A percentile compares a stretch with the other conserved stretches of the same genome.
Conservation (phyloP, 2,888 invertebrate species). For the Epinotia nisella region DNA sequence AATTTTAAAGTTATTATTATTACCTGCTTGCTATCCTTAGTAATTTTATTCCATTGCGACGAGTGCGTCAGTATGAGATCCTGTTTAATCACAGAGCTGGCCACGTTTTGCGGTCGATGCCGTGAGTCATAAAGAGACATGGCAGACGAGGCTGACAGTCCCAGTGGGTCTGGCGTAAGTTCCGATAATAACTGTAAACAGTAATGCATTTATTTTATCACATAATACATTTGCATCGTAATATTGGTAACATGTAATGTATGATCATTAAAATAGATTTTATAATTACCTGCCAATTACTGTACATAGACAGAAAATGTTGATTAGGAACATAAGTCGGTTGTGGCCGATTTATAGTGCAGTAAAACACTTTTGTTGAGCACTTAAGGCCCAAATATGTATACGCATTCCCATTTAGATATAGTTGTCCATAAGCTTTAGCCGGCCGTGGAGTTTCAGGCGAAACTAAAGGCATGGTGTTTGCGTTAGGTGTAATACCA, state of each 20-base stretch:
- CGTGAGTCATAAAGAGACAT: conserved; percentile 92
- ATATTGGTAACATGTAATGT: background rate
- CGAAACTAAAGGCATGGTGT: conserved; percentile 93
- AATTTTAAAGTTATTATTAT: background rate
- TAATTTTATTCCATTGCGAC: conserved; percentile 84
- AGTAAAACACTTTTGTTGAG: conserved; percentile 95
- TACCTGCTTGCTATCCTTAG: conserved; percentile 77
- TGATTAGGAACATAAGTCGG: conserved; percentile 97
- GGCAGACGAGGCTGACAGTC: conserved; percentile 87
- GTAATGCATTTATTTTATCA: conserved; percentile 56
- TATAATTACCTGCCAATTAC: conserved; percentile 93
- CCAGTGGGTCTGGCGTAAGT: conserved; percentile 87
- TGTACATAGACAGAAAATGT: conserved; percentile 97
- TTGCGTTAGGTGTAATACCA: conserved; percentile 92
- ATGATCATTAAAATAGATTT: conserved; percentile 13
- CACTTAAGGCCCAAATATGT: conserved; percentile 96
- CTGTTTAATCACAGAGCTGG: conserved; percentile 86
- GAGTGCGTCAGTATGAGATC: conserved; percentile 87
- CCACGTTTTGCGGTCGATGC: conserved; percentile 86
- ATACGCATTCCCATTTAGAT: conserved; percentile 95
- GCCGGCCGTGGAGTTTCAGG: conserved; percentile 96
- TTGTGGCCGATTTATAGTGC: conserved; percentile 96
- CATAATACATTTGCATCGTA: conserved; percentile 46
- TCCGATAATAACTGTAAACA: conserved; percentile 87
- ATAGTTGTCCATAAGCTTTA: conserved; percentile 95